Base-by-base conservation (phyloP, 2,113 vertebrate genomes). In the Rhombomys opimus region DNA sequence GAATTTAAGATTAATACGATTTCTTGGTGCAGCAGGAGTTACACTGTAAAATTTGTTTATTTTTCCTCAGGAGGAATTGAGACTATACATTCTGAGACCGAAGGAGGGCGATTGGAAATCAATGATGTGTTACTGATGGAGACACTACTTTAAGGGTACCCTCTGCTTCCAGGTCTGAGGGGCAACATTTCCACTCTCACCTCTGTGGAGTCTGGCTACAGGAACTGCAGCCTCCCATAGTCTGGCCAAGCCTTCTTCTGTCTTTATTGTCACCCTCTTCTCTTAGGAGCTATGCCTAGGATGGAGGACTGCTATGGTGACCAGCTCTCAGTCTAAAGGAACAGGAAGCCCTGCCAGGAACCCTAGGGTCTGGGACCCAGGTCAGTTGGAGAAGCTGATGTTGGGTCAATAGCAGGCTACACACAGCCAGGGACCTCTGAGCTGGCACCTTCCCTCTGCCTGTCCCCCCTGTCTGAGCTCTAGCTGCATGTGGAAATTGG, bases 121-220 rank as follows among this genome's bases (percentile, higher is more conserved):
- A 14, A 15, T 15, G 7, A 17, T 7, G 50, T 35, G 75, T 54
- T 2, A 7, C 50, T 1, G 13, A 91, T 50, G 65, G 52, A n/a
- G 50, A 20, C 12, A 27, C 8, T 80, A 63, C 7, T 78, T 57
- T 30, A 20, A 94, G 52, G n/a, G 1, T 18, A 8, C 65, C 41
- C 3, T 81, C 5, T 54, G 57, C 87, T 85, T 27, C 70, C 18
- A 22, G 52, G 57, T 1, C 3, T 5, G 25, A 70, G 23, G 38
- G 14, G 13, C 54, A 30, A 13, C 6, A 10, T 5, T 54, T 54
- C 35, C 8, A 7, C 0, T 5, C 41, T 46, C 18, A 2, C 41
- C 1, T 61, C 50, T 2, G 2, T 23, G 46, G 68, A 76, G 41
- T 22, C 11, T 2, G n/a, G 23, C 32, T 18, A 18, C 0, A 32